Conservation (phyloP, 2,888 invertebrate species). For the Drosophila macrospina region DNA sequence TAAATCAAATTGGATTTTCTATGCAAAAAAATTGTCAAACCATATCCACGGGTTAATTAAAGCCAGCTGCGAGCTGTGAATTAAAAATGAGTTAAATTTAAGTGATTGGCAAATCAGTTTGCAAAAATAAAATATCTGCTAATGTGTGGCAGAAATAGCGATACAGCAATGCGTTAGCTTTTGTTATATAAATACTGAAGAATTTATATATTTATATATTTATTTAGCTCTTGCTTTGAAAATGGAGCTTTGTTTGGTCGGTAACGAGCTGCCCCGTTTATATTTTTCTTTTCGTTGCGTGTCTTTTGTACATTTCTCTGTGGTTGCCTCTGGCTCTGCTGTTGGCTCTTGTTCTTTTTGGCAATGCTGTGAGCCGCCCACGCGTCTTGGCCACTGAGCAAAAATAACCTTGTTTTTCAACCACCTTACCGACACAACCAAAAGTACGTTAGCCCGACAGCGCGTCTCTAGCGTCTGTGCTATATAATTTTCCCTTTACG, state of each 20-base stretch:
- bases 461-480: slow-evolving; percentile 44
- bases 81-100: slow-evolving; percentile 53
- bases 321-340: slow-evolving; percentile 23
- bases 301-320: slow-evolving; percentile 68
- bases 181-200: neutral
- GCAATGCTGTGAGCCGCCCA: slow-evolving; percentile 53
- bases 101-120: slow-evolving; percentile 40
- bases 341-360: slow-evolving; percentile 42
- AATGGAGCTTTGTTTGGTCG: slow-evolving; percentile 35
- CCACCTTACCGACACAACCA: slow-evolving; percentile 65
- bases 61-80: slow-evolving; percentile 36
- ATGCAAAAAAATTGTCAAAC: slow-evolving; percentile 25
- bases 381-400: slow-evolving; percentile 49
- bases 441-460: slow-evolving; percentile 68
- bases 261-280: slow-evolving; percentile 45
- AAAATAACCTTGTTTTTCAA: slow-evolving; percentile 73
- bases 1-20: slow-evolving; percentile 3
- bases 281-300: slow-evolving; percentile 60
- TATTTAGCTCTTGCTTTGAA: slow-evolving; percentile 13
- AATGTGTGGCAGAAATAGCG: slow-evolving; percentile 2
- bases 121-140: slow-evolving; percentile 1
- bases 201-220: neutral
- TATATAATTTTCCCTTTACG: slow-evolving; percentile 59
- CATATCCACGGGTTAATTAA: slow-evolving; percentile 37
- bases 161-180: neutral